A percentile compares a stretch with the other conserved stretches of the same genome.
Conservation (phyloP, 2,113 vertebrate genomes). For the Coracopsis vasa region DNA sequence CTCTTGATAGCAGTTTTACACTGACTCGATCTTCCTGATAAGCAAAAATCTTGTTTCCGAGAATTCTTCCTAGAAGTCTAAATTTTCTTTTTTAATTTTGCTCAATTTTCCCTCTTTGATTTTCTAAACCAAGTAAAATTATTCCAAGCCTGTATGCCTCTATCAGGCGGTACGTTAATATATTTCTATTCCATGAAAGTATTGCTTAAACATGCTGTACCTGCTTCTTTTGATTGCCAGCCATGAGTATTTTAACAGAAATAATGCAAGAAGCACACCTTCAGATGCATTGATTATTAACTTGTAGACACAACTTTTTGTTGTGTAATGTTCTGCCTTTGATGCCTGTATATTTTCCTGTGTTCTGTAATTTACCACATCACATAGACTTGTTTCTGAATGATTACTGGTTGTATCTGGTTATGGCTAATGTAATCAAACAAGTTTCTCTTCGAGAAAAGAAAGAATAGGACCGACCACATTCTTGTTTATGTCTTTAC, state of each 20-base stretch:
- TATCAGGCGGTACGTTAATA: background rate
- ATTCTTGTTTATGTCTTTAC: background rate
- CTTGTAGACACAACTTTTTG: background rate
- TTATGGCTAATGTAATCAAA: background rate
- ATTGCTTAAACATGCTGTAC: background rate
- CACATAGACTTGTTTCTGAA: background rate
- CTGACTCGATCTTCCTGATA: background rate
- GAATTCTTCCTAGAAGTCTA: background rate
- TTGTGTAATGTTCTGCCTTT: background rate
- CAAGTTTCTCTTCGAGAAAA: background rate
- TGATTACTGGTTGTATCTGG: background rate
- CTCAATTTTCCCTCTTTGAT: background rate
- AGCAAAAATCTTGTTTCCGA: background rate
- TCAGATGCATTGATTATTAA: background rate
- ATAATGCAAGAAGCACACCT: background rate
- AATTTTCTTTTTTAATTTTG: background rate
- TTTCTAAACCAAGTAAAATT: background rate
- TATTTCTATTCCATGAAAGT: background rate
- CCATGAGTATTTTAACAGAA: slow-evolving; percentile 24
- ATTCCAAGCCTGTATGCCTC: background rate
- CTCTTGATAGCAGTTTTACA: background rate
- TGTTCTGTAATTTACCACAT: background rate
- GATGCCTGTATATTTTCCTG: background rate
- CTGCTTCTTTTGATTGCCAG: background rate
- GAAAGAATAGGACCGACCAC: background rate